A percentile compares a stretch with the other conserved stretches of the same genome.
phyloP scores from a whole-genome alignment of 1,140 invertebrate genomes.

The Drosophila mojavensis region DNA sequence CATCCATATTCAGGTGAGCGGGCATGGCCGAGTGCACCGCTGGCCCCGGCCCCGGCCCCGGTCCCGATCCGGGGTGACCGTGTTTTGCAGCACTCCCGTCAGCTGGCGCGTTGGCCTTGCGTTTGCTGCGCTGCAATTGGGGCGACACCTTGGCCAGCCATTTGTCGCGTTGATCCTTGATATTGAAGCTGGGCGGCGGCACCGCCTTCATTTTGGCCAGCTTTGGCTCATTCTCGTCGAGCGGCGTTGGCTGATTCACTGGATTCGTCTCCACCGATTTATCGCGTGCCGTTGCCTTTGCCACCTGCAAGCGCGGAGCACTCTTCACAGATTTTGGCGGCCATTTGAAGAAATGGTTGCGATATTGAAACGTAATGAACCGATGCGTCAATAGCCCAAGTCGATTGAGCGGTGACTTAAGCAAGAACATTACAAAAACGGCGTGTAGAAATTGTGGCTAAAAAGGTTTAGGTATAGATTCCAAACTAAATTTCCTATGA shows the following conservation, averaged over 20 bases:
- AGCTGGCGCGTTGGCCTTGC: neutral
- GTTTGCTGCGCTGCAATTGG: constrained; percentile 27
- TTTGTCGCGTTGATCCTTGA: constrained; percentile 61
- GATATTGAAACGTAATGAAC: neutral
- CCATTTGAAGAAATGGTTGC: constrained; percentile 52
- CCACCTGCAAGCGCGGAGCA: constrained; percentile 2
- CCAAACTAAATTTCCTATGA: constrained; percentile 15
- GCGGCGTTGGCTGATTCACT: neutral
- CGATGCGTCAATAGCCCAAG: neutral
- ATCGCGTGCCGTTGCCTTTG: neutral
- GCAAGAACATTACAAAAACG: constrained; percentile 35
- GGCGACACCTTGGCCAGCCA: constrained; percentile 68
- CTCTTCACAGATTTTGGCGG: constrained; percentile 11
- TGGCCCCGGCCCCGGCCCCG: neutral
- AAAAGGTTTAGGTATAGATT: constrained; percentile 32
- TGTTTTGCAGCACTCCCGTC: neutral
- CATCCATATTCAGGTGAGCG: neutral
- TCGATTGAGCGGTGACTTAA: neutral
- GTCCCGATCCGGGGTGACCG: neutral
- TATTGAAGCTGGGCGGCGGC: constrained; percentile 7
- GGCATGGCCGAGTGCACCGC: neutral
- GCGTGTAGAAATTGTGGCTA: neutral
- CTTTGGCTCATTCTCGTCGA: neutral
- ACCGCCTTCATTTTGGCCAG: neutral
- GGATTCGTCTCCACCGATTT: neutral